Conservation (phyloP, 2,888 invertebrate species). For the Eurytoma californica region DNA sequence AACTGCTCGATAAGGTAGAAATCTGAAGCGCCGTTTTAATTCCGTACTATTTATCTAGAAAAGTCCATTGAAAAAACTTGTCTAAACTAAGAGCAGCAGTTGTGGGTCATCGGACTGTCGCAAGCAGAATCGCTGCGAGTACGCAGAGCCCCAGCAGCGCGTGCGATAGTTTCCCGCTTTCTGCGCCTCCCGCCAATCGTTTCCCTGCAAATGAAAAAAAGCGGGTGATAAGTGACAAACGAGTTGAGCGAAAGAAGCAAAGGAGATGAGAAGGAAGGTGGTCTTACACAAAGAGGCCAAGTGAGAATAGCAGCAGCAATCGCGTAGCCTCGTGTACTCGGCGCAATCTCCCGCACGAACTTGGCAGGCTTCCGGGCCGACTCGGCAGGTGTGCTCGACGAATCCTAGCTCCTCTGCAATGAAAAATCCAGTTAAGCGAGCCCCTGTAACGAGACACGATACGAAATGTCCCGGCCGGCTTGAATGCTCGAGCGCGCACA, state of each 20-base stretch:
- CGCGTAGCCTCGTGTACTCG: conserved; percentile 79
- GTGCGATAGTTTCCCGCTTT: conserved; percentile 16
- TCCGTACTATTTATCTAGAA: neutral
- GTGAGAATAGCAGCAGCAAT: conserved; percentile 81
- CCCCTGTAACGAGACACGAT: conserved; percentile 58
- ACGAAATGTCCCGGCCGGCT: conserved; percentile 58
- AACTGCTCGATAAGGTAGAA: conserved; percentile 20
- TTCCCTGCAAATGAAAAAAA: conserved; percentile 67
- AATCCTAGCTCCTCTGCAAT: conserved; percentile 81
- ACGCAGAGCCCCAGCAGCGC: neutral
- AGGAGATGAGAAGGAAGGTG: conserved; percentile 28
- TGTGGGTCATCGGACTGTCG: conserved; percentile 34
- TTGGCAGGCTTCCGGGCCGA: conserved; percentile 79
- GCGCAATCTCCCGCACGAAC: conserved; percentile 80
- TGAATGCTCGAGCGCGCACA: no score
- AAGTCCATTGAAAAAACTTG: neutral
- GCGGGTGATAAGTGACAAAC: neutral
- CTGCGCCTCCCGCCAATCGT: conserved; percentile 65
- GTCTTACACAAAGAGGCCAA: conserved; percentile 80
- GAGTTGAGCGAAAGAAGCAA: neutral
- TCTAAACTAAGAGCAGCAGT: neutral
- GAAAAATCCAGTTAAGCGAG: conserved; percentile 40
- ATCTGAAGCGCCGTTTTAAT: neutral
- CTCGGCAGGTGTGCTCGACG: conserved; percentile 83
- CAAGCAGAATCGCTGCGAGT: neutral